Percentiles rank a stretch among this genome's conserved stretches.
Evolutionary conservation across 2,888 invertebrate species (phyloP).

Genomic region (Geotrupes spiniger): DNA sequence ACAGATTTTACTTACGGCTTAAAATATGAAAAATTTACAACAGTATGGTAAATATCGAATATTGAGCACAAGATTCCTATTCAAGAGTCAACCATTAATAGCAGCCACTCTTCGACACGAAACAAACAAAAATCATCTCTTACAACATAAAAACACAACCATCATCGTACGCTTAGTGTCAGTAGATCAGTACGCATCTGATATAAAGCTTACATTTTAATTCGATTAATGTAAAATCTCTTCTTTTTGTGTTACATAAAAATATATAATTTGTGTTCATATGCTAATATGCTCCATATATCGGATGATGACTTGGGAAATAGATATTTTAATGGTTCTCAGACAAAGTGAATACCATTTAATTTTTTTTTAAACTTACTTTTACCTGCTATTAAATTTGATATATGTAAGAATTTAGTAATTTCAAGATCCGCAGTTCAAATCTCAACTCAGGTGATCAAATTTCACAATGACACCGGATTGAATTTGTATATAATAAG

Average conservation of each 20-base stretch:
- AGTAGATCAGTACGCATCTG: neutral
- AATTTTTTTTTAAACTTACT: no score
- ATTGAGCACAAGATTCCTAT: conserved; percentile 17
- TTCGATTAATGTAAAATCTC: conserved; percentile 14
- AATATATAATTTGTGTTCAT: conserved; percentile 23
- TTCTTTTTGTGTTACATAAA: conserved; percentile 16
- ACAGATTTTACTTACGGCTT: neutral
- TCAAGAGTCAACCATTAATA: conserved; percentile 6
- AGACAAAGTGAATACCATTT: no score
- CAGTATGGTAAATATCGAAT: conserved; percentile 12
- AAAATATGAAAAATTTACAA: conserved; percentile 15
- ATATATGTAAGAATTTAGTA: no score
- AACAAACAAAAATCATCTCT: neutral
- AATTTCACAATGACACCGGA: no score
- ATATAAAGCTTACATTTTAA: neutral
- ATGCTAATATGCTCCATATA: no score
- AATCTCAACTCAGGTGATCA: no score
- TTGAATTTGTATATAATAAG: no score
- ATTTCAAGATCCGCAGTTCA: no score
- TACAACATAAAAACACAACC: conserved; percentile 2
- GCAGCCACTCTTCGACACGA: neutral
- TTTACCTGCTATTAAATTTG: no score
- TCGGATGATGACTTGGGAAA: no score
- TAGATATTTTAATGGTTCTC: no score
- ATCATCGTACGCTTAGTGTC: neutral